Base-by-base conservation (phyloP, 35 echinoderm and acorn worm species). In the Ophioderma brevispina region DNA sequence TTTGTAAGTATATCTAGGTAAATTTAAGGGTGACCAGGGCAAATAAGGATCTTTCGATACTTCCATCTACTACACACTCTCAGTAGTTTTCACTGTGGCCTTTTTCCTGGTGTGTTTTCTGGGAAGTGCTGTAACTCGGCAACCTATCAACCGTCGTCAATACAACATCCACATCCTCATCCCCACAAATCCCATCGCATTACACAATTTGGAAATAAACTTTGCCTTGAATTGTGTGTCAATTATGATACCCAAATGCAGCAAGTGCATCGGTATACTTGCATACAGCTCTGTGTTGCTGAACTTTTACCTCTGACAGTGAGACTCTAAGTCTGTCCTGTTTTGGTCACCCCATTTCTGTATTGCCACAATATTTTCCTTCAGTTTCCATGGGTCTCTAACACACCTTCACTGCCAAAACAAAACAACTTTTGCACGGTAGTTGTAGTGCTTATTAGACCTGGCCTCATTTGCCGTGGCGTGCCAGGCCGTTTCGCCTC, bases 301-400 rank as follows among this genome's bases (percentile, higher is more conserved):
- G 59, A 70, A 70, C 17, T 18, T 70, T 8, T 6, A 25, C 59
- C 59, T 30, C 59, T 70, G 59, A 25, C 10, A 70, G n/a, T 70
- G 59, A 8, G n/a, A 70, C n/a, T 46, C 4, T 4, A 46, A 46
- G 4, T 46, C 5, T 8, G 59, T 21, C 6, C 3, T 70, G 59
- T 70, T 70, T 70, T 70, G 59, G 59, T 70, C 59, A 70, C 59
- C 59, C 28, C 59, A 70, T 70, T 70, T 70, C 28, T 70, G 59
- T 70, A 70, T 70, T 70, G 59, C 6, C 59, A 70, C 28, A 70
- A 70, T 70, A 70, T 70, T 70, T 70, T 70, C 28, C 59, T 70
- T 70, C 28, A 70, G 59, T 70, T 70, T 70, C 59, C 59, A 70
- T 70, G 59, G 59, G 59, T 70, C 59, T 70, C 6, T 30, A 70